phyloP scores from a whole-genome alignment of 2,888 invertebrate genomes.

The Torymus aiolomorphi region DNA sequence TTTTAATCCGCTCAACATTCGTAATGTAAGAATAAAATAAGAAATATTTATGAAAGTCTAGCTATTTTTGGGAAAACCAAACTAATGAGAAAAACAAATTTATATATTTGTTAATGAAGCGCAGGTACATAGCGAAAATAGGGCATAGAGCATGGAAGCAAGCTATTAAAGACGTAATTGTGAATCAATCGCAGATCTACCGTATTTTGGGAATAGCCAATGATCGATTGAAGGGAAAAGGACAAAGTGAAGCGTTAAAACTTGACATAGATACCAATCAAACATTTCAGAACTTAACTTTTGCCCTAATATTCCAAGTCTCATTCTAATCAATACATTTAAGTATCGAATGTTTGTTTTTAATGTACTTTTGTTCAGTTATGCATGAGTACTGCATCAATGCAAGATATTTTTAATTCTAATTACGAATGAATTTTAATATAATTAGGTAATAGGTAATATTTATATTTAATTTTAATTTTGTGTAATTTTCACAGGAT shows the following conservation, averaged over 20 bases:
- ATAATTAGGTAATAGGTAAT: conserved; percentile 11
- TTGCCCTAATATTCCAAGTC: neutral
- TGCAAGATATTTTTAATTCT: conserved; percentile 9
- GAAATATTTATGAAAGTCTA: conserved; percentile 49
- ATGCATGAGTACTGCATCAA: neutral
- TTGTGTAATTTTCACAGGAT: conserved; percentile 36
- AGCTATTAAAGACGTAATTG: conserved; percentile 11
- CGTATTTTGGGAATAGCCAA: conserved; percentile 1
- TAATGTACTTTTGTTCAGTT: conserved; percentile 2
- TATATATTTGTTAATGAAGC: conserved; percentile 54
- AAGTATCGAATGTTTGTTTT: neutral
- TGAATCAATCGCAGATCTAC: neutral
- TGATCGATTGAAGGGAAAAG: neutral
- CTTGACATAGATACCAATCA: neutral
- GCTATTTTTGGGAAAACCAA: conserved; percentile 49
- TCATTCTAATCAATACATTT: neutral
- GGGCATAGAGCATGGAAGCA: neutral
- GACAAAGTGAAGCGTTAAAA: neutral
- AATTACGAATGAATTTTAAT: neutral
- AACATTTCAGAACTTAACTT: conserved; percentile 9
- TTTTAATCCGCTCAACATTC: conserved; percentile 7
- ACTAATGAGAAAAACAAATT: conserved; percentile 41
- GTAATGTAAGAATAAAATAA: conserved; percentile 32
- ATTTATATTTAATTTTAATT: conserved; percentile 45
- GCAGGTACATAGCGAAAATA: conserved; percentile 27